A percentile compares a stretch with the other conserved stretches of the same genome.
These are phyloP conservation scores for Syrista parreyssii DNA, from an alignment of 2,888 invertebrate genomes.

Conservation along the genomic window DNA sequence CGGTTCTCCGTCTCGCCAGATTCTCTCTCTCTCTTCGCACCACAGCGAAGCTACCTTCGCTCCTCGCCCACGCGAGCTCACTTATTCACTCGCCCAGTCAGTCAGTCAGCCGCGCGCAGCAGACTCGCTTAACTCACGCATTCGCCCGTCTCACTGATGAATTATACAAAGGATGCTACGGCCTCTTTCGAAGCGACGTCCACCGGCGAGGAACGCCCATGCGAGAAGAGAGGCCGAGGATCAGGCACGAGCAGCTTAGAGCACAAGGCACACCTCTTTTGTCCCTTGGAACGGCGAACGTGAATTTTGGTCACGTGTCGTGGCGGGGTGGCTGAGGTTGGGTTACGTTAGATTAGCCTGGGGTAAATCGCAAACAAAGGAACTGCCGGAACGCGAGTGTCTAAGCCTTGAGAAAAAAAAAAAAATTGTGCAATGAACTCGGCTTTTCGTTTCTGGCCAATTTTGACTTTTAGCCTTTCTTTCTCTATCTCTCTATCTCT, in stretches of 20 bases:
- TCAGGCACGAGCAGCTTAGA: neutral
- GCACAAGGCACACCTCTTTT: slow-evolving; percentile 3
- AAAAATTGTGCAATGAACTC: neutral
- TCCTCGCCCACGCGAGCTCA: neutral
- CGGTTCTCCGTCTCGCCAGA: neutral
- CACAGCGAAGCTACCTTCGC: neutral
- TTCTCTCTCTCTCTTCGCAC: neutral
- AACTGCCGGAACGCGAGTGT: neutral
- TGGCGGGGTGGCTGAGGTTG: neutral
- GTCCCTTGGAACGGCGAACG: neutral
- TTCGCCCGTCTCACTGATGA: slow-evolving; percentile 16
- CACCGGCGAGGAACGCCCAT: neutral
- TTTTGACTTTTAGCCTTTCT: neutral
- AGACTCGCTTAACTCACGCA: slow-evolving; percentile 1
- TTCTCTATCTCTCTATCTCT: no score
- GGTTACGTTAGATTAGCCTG: neutral
- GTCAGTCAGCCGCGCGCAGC: neutral
- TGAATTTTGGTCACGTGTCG: neutral
- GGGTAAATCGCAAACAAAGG: neutral
- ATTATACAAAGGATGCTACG: slow-evolving; percentile 20
- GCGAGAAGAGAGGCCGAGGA: neutral
- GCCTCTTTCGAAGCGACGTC: slow-evolving; percentile 7
- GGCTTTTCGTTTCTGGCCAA: neutral
- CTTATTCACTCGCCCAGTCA: slow-evolving; percentile 5
- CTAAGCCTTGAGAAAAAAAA: neutral